These are phyloP conservation scores for Luffia ferchaultella DNA, from an alignment of 2,888 invertebrate species.

Conservation along the genomic window DNA sequence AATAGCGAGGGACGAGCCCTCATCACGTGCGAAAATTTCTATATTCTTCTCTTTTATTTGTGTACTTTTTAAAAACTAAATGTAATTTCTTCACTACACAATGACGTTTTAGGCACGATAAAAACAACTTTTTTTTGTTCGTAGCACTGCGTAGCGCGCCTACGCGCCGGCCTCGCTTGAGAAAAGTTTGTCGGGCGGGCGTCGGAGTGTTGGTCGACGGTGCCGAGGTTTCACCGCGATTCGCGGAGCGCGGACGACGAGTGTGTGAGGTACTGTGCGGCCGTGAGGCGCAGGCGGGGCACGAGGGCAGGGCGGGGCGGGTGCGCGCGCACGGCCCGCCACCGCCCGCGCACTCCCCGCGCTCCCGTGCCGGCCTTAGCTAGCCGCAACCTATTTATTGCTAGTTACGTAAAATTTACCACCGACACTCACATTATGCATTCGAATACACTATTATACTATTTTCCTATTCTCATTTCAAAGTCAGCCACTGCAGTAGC, in stretches of 20 bases:
- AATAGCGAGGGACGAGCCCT: slow-evolving; percentile 41
- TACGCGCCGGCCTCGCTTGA: slow-evolving; percentile 31
- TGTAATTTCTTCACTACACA: slow-evolving; percentile 38
- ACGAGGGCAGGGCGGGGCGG: slow-evolving; percentile 14
- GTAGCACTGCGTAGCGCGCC: slow-evolving; percentile 14
- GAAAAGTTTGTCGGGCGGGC: slow-evolving; percentile 51
- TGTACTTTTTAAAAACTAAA: slow-evolving; percentile 20
- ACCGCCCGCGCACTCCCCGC: slow-evolving; percentile 51
- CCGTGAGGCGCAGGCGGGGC: slow-evolving; percentile 24
- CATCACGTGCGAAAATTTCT: slow-evolving; percentile 31
- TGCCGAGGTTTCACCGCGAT: slow-evolving; percentile 17
- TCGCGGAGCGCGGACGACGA: slow-evolving; percentile 53
- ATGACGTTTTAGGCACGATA: slow-evolving; percentile 10
- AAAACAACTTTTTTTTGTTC: background rate
- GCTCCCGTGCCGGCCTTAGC: slow-evolving; percentile 57
- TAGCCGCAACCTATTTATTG: slow-evolving; percentile 60
- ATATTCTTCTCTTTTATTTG: background rate
- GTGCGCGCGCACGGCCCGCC: slow-evolving; percentile 42
- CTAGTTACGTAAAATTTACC: slow-evolving; percentile 68
- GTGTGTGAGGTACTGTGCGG: slow-evolving; percentile 46
- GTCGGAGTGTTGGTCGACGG: slow-evolving; percentile 17
- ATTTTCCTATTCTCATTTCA: no score
- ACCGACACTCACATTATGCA: slow-evolving; percentile 31
- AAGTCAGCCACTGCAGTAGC: background rate
- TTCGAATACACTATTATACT: background rate